Evolutionary conservation across 2,113 vertebrate genomes (phyloP).

Genomic region (Phylloscopus trochiloides): DNA sequence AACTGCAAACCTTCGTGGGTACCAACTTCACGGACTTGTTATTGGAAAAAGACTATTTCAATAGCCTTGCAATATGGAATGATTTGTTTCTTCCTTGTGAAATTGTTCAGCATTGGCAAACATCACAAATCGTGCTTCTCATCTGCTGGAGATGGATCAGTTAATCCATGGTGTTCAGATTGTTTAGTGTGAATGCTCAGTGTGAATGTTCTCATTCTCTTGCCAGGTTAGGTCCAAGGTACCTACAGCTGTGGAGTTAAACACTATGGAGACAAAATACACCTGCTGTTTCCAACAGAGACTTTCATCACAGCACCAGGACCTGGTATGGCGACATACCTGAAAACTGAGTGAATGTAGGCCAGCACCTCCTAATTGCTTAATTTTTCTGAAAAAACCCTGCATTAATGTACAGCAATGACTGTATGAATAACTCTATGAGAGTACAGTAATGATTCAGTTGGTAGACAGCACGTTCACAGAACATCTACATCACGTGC

Average conservation of each 20-base stretch:
- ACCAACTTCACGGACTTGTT: background rate
- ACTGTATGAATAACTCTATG: background rate
- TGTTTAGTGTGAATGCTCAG: background rate
- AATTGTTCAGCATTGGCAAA: background rate
- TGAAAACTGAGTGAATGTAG: background rate
- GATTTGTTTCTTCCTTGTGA: conserved; percentile 20
- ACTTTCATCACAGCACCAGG: background rate
- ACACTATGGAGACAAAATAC: background rate
- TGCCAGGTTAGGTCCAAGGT: background rate
- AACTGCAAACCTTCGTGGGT: background rate
- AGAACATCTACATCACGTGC: background rate
- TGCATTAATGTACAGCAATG: rapidly evolving
- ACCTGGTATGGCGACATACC: background rate
- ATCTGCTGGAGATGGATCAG: background rate
- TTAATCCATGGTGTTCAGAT: background rate
- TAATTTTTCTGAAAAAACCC: rapidly evolving
- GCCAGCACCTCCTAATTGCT: rapidly evolving
- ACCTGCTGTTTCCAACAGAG: background rate
- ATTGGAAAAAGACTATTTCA: background rate
- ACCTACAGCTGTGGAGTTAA: background rate
- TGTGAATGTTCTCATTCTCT: background rate
- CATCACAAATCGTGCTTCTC: background rate
- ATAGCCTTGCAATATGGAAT: background rate
- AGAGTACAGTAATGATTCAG: background rate
- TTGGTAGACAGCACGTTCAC: background rate